Evolutionary conservation across 2,888 invertebrate genomes (phyloP), one percentile per base, ranked within the genome.

Genomic region (Leptopilina myrica): DNA sequence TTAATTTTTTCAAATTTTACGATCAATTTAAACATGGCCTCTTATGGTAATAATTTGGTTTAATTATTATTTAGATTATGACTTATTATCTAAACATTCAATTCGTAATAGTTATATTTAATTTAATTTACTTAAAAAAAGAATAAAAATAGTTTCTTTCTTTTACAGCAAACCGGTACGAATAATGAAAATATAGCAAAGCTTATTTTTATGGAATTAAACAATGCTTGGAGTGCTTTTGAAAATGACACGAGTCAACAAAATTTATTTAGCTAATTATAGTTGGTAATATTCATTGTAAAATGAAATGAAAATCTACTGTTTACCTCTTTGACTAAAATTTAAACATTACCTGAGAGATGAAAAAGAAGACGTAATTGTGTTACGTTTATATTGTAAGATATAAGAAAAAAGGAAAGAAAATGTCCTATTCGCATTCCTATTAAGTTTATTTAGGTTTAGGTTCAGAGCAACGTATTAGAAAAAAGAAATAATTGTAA

Each of bases 181-280:
- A 95, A 96, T 43, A 96, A 99, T 91, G 98, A 99, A 92, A 95
- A 96, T 86, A 93, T 99, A 87, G 99, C 99, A 9, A 98, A 97
- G 93, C 93, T 98, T 91, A 97, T 99, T 89, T 99, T 99, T 92
- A 98, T 99, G 95, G 99, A 99, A 93, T 93, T 99, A 85, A 99
- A 99, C 92, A 99, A 99, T 91, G 99, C 99, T 26, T 99, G 99
- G 98, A 96, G 96, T 87, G 98, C 98, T 90, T 99, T 99, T 92
- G 98, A 98, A 91, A 96, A 95, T 89, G 97, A 97, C 92, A 93
- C 95, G 80, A 94, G 96, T 84, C 96, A 97, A 90, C 96, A 96
- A 91, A 96, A 96, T 89, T 93, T 95, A 92, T 95, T 95, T 92
- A 92, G 91, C 86, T 92, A 92, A 91, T 88, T 88, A 82, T 77